Percentiles rank a stretch among this genome's conserved stretches.
phyloP scores from a whole-genome alignment of 2,888 invertebrate species.

The Drosophila emarginata region DNA sequence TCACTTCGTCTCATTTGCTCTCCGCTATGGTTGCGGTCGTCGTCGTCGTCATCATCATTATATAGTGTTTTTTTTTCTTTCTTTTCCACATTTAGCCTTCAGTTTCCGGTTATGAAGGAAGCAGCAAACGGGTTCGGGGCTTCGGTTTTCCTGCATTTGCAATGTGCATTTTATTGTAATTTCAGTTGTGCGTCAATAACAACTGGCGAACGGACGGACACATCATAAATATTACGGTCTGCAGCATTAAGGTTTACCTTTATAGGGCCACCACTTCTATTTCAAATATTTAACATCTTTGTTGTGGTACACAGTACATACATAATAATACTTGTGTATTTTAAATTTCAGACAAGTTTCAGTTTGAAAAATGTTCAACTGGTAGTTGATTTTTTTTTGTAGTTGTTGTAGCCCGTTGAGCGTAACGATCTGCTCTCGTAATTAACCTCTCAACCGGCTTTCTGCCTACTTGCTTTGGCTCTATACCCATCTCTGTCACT shows the following conservation, averaged over 20 bases:
- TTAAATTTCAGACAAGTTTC: constrained; percentile 9
- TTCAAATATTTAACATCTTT: not conserved
- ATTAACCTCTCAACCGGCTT: constrained; percentile 77
- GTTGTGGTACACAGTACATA: not conserved
- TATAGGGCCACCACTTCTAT: not conserved
- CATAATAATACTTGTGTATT: not conserved
- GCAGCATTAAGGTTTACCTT: not conserved
- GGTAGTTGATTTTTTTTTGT: constrained; percentile 33
- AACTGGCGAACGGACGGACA: constrained; percentile 9
- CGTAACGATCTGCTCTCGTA: constrained; percentile 76
- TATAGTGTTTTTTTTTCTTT: constrained; percentile 51
- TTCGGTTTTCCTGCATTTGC: constrained; percentile 63
- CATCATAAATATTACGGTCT: not conserved
- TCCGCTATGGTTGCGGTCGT: constrained; percentile 14
- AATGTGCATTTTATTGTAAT: constrained; percentile 64
- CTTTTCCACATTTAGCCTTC: constrained; percentile 71
- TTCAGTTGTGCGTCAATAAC: constrained; percentile 70
- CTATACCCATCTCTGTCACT: not conserved
- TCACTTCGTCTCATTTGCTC: constrained; percentile 8
- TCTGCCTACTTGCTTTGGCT: constrained; percentile 51
- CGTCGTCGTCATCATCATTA: constrained; percentile 37
- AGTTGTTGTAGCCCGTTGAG: constrained; percentile 54
- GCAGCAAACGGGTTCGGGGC: constrained; percentile 60
- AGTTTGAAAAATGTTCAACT: constrained; percentile 33
- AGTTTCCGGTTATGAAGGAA: constrained; percentile 78